Evolutionary conservation across 2,113 vertebrate species (phyloP).

Genomic region (Pygoscelis adeliae): DNA sequence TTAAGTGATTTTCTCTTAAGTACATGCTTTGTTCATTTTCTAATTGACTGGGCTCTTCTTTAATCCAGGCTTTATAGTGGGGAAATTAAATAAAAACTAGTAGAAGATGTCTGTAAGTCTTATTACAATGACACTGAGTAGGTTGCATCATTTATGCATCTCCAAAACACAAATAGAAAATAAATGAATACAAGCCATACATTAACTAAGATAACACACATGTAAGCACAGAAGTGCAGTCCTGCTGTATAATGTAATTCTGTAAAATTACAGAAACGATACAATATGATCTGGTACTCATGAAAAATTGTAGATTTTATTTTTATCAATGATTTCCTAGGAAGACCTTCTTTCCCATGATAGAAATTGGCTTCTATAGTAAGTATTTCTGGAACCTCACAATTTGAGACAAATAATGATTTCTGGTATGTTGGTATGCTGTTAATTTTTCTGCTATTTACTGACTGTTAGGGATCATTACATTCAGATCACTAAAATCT

Average conservation of each 20-base stretch:
- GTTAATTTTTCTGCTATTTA: neutral
- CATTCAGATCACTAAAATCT: constrained; percentile 7
- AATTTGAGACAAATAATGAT: constrained; percentile 4
- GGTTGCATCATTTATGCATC: neutral
- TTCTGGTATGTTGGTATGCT: neutral
- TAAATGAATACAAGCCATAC: neutral
- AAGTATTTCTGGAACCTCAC: constrained; percentile 2
- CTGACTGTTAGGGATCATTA: neutral
- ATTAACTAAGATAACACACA: neutral
- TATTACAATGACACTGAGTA: neutral
- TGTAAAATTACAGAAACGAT: constrained; percentile 5
- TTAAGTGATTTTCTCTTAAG: constrained; percentile 8
- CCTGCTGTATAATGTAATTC: neutral
- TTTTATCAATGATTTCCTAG: constrained; percentile 48
- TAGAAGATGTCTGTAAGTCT: neutral
- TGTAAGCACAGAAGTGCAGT: neutral
- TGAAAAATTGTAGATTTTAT: neutral
- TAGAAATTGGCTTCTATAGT: neutral
- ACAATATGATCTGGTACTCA: neutral
- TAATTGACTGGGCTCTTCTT: constrained; percentile 3
- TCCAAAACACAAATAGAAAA: neutral
- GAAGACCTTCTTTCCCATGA: constrained; percentile 2
- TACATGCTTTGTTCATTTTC: neutral
- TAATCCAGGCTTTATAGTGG: neutral
- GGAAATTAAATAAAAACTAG: neutral